These are phyloP conservation scores for Gambusia affinis DNA, from an alignment of 2,113 vertebrate species.

Conservation along the genomic window DNA sequence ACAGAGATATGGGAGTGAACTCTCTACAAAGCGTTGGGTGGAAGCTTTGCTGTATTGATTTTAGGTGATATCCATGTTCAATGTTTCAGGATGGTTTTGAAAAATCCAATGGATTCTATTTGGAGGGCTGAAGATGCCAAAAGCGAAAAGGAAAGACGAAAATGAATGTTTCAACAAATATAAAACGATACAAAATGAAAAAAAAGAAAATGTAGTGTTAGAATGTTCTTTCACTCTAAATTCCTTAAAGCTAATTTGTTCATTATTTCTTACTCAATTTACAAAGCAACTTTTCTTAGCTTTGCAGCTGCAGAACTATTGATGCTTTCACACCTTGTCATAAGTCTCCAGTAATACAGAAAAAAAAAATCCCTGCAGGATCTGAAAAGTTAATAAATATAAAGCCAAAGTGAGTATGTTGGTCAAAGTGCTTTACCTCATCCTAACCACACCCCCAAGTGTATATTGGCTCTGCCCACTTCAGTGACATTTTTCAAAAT, in stretches of 20 bases:
- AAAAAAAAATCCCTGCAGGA: too few species aligned
- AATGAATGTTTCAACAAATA: neutral
- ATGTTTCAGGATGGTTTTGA: slow-evolving; percentile 21
- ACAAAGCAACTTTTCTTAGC: too few species aligned
- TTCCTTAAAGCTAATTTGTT: neutral
- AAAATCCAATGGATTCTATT: slow-evolving; percentile 1
- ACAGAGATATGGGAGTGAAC: slow-evolving; percentile 2
- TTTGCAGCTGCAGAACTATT: too few species aligned
- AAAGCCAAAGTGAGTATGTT: too few species aligned
- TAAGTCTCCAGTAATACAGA: too few species aligned
- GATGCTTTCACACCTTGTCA: too few species aligned
- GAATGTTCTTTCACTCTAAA: neutral
- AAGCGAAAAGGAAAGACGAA: neutral
- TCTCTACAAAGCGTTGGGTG: slow-evolving; percentile 23
- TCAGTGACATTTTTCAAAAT: too few species aligned
- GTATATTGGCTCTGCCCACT: too few species aligned
- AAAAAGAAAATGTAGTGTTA: neutral
- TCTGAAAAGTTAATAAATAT: too few species aligned
- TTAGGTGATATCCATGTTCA: slow-evolving; percentile 20
- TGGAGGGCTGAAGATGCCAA: neutral
- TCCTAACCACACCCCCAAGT: too few species aligned
- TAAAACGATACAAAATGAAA: neutral
- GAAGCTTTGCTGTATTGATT: slow-evolving; percentile 47
- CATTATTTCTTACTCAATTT: neutral
- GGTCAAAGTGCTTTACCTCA: too few species aligned